Evolutionary conservation across 1,140 invertebrate species (phyloP).

Genomic region (Arctopsyche grandis): DNA sequence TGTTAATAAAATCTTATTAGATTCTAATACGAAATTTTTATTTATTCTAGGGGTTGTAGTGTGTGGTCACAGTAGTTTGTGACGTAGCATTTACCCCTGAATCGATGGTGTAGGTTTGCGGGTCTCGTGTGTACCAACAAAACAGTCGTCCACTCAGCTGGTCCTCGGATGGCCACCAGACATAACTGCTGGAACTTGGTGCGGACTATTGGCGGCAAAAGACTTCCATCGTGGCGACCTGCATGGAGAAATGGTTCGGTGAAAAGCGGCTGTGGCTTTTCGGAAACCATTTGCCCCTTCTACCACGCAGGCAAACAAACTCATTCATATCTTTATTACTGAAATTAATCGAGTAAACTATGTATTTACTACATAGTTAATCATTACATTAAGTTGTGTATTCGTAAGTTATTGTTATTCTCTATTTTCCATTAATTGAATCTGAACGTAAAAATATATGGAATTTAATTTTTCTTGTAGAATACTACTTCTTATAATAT

Average conservation of each 20-base stretch:
- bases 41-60: too few species aligned
- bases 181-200: slow-evolving; percentile 21
- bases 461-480: too few species aligned
- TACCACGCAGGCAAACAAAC: slow-evolving; percentile 78
- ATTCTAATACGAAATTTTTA: too few species aligned
- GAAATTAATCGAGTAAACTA: not conserved
- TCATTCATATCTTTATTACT: not conserved
- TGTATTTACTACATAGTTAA: too few species aligned
- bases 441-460: too few species aligned
- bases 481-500: too few species aligned
- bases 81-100: not conserved
- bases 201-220: slow-evolving; percentile 22
- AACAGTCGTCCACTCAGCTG: slow-evolving; percentile 41
- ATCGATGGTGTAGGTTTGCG: slow-evolving; percentile 29
- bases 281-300: slow-evolving; percentile 82
- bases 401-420: too few species aligned
- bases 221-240: slow-evolving; percentile 57
- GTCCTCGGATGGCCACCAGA: slow-evolving; percentile 45
- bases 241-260: slow-evolving; percentile 90
- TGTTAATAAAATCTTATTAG: too few species aligned
- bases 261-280: slow-evolving; percentile 88
- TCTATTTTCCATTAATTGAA: too few species aligned
- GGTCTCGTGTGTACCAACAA: slow-evolving; percentile 39
- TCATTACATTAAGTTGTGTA: too few species aligned
- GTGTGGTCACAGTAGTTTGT: slow-evolving; percentile 17